phyloP scores from a whole-genome alignment of 2,888 invertebrate species.

The Apamea epomidion region DNA sequence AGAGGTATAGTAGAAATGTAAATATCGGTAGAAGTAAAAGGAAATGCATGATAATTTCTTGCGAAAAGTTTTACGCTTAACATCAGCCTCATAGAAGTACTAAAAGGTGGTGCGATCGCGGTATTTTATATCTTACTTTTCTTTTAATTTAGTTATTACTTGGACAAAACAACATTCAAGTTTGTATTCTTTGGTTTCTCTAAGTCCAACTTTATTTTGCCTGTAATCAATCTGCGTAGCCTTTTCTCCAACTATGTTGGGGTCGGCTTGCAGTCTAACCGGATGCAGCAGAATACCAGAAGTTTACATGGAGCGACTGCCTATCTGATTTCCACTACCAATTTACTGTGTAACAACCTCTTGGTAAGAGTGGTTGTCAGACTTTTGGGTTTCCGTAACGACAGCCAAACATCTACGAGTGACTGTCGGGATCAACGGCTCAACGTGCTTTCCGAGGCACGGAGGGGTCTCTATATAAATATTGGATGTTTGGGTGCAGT shows the following conservation, averaged over 20 bases:
- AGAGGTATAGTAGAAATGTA: constrained; percentile 10
- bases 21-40: neutral
- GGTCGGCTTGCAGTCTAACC: too few relatives aligned
- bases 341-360: neutral
- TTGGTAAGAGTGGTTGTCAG: neutral
- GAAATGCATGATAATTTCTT: neutral
- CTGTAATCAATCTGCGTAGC: neutral
- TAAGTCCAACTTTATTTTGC: neutral
- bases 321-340: neutral
- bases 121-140: neutral
- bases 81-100: neutral
- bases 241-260: neutral
- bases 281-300: too few relatives aligned
- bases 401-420: neutral
- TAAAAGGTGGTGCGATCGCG: neutral
- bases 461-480: neutral
- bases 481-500: neutral
- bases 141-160: neutral
- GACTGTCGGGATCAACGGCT: neutral
- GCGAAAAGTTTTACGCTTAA: neutral
- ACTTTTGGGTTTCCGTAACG: neutral
- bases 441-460: neutral
- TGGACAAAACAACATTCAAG: neutral
- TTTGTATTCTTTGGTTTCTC: neutral
- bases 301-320: neutral